Evolutionary conservation across 1,140 invertebrate genomes (phyloP).

Genomic region (Drosophila mauritiana): DNA sequence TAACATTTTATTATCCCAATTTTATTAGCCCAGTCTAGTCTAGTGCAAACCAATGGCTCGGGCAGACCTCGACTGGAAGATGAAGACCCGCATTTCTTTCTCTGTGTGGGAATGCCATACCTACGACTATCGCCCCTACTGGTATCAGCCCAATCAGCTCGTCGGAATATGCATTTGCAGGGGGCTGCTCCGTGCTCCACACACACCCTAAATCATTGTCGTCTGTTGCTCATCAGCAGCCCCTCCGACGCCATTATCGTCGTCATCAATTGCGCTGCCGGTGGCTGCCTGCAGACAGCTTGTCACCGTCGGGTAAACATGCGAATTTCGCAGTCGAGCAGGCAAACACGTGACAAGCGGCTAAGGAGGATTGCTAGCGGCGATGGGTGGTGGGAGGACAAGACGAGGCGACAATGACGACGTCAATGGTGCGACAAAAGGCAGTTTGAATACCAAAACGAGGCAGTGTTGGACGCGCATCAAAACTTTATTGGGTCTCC

Average conservation of each 20-base stretch:
- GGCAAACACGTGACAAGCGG: conserved; percentile 75
- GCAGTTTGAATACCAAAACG: conserved; percentile 76
- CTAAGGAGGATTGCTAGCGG: conserved; percentile 27
- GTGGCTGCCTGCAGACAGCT: conserved; percentile 77
- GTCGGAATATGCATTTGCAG: conserved; percentile 13
- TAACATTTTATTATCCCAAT: too few species aligned
- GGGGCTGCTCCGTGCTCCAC: conserved; percentile 20
- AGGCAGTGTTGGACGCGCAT: conserved; percentile 24
- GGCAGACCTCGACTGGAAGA: too few species aligned
- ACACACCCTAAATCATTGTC: conserved; percentile 74
- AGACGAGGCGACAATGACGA: conserved; percentile 73
- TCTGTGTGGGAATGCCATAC: not conserved
- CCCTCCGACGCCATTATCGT: conserved; percentile 62
- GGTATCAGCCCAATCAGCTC: conserved; percentile 61
- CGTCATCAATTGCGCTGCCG: conserved; percentile 76
- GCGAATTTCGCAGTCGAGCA: conserved; percentile 80
- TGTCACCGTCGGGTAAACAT: conserved; percentile 82
- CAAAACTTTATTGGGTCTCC: conserved; percentile 29
- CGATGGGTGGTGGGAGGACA: conserved; percentile 6
- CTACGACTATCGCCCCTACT: not conserved
- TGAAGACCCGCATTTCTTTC: not conserved
- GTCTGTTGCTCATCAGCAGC: conserved; percentile 70
- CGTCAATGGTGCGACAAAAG: conserved; percentile 74
- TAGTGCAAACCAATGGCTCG: too few species aligned
- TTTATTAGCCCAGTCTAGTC: too few species aligned